These are phyloP conservation scores for Crambe crambe DNA, from an alignment of 37 sponge, comb jelly and placozoan genomes.

Conservation along the genomic window DNA sequence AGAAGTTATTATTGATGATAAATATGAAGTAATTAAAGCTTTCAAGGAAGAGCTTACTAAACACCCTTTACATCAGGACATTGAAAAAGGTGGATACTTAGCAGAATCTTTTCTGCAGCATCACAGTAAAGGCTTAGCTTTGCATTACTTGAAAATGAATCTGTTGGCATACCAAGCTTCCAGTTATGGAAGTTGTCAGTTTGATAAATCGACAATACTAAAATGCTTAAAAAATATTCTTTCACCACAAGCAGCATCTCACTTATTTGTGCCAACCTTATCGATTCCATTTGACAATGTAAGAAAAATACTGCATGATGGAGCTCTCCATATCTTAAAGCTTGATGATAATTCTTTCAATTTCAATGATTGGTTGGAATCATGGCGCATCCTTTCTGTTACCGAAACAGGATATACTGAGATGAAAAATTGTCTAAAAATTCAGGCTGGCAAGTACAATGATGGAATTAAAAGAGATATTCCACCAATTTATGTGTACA, in stretches of 20 bases:
- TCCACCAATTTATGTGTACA: neutral
- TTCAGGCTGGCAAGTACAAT: neutral
- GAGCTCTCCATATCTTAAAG: neutral
- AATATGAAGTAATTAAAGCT: neutral
- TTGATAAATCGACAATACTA: neutral
- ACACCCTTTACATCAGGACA: slow-evolving; percentile 2
- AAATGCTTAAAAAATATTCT: neutral
- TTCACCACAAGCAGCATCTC: neutral
- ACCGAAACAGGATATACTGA: neutral
- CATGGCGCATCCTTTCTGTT: slow-evolving; percentile 17
- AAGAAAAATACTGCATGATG: neutral
- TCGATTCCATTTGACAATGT: neutral
- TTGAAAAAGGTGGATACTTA: neutral
- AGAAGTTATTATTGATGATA: neutral
- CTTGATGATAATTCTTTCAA: slow-evolving; percentile 12
- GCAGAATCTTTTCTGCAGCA: neutral
- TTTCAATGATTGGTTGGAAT: slow-evolving; percentile 18
- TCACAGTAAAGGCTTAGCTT: neutral
- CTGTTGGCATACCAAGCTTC: neutral
- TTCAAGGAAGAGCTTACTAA: neutral
- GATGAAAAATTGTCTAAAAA: neutral
- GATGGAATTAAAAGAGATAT: neutral
- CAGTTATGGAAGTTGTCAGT: neutral
- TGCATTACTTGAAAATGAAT: neutral
- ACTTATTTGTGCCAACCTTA: neutral